Evolutionary conservation across 2,797 vertebrate species (phyloP).

Genomic region (Poeciliopsis turneri): DNA sequence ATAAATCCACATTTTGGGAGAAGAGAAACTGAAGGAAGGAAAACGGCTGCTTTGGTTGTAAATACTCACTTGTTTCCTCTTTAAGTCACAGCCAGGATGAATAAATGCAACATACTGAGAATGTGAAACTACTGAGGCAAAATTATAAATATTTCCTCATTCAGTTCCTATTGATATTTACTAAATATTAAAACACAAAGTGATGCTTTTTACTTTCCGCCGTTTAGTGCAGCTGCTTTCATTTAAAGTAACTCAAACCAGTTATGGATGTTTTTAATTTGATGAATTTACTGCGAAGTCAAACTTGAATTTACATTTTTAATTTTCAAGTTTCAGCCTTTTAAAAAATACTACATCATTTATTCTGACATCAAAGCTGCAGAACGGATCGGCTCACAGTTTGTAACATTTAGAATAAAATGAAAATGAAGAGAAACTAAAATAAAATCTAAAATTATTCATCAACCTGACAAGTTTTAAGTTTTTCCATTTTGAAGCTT

Average conservation of each 20-base stretch:
- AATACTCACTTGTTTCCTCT: not conserved
- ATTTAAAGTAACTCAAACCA: slow-evolving; percentile 22
- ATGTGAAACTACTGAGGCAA: not conserved
- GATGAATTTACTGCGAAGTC: slow-evolving; percentile 16
- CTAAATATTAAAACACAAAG: not conserved
- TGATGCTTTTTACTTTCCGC: slow-evolving; percentile 20
- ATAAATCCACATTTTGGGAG: slow-evolving; percentile 5
- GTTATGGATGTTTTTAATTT: slow-evolving; percentile 14
- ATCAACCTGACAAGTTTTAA: too few relatives aligned
- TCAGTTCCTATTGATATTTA: not conserved
- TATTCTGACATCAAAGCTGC: not conserved
- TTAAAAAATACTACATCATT: not conserved
- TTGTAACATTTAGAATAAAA: not conserved
- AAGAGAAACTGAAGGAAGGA: not conserved
- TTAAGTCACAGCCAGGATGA: slow-evolving; percentile 1
- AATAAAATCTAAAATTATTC: not conserved
- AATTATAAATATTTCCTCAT: not conserved
- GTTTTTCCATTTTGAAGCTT: not conserved
- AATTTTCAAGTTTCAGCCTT: not conserved
- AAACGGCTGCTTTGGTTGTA: not conserved
- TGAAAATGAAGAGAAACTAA: not conserved
- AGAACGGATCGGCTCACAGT: not conserved
- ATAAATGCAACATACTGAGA: slow-evolving; percentile 4
- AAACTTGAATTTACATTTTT: not conserved
- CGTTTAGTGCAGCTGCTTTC: slow-evolving; percentile 51